Percentiles rank a stretch among this genome's conserved stretches.
Conservation (phyloP, 2,797 vertebrate genomes). For the Merluccius polli region DNA sequence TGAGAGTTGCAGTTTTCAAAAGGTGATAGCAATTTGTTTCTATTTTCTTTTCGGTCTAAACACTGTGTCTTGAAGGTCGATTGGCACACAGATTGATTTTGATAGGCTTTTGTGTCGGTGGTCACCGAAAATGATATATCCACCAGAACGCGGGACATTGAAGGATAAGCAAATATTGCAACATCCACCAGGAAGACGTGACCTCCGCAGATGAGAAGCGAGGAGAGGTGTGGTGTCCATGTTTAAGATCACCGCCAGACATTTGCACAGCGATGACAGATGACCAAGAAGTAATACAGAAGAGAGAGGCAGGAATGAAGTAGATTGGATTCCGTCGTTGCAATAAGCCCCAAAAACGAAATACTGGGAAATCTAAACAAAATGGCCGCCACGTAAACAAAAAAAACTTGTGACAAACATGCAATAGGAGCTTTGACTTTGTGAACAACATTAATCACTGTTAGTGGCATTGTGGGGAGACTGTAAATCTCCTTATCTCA, state of each 20-base stretch:
- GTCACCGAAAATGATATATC: slow-evolving; percentile 33
- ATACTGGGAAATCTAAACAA: slow-evolving; percentile 17
- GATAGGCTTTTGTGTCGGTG: slow-evolving; percentile 20
- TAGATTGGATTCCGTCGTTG: slow-evolving; percentile 4
- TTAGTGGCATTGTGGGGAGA: slow-evolving; percentile 39
- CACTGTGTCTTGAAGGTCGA: slow-evolving; percentile 41
- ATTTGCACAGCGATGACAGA: slow-evolving; percentile 9
- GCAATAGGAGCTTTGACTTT: slow-evolving; percentile 31
- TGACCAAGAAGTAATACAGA: background rate
- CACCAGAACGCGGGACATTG: slow-evolving; percentile 27
- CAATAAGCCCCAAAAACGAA: background rate
- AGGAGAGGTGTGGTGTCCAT: slow-evolving; percentile 19
- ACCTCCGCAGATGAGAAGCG: slow-evolving; percentile 40
- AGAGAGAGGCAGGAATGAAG: background rate
- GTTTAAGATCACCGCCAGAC: slow-evolving; percentile 38
- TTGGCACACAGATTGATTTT: slow-evolving; percentile 41
- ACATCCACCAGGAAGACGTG: slow-evolving; percentile 31
- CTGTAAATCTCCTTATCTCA: slow-evolving; percentile 51
- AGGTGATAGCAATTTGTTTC: background rate
- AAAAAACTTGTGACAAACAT: background rate
- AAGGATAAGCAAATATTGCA: slow-evolving; percentile 31
- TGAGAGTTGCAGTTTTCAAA: background rate
- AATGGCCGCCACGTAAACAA: background rate
- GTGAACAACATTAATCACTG: slow-evolving; percentile 29
- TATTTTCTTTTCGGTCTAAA: slow-evolving; percentile 25